These are phyloP conservation scores for Drosophila pegasa DNA, from an alignment of 2,888 invertebrate genomes.

Conservation along the genomic window DNA sequence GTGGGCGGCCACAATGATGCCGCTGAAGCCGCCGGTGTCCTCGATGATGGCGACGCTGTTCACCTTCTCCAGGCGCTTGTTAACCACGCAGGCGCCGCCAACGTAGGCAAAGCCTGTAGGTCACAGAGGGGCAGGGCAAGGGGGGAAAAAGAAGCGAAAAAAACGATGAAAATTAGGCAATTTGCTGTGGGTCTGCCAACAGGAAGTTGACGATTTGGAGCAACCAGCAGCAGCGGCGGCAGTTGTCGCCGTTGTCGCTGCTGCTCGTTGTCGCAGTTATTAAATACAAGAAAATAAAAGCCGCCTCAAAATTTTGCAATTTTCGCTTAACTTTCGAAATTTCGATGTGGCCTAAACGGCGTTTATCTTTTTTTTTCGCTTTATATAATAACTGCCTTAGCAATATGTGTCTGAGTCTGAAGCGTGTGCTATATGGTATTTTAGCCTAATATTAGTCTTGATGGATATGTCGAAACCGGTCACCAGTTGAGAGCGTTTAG, in stretches of 20 bases:
- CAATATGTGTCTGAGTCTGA: conserved; percentile 17
- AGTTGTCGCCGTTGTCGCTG: conserved; percentile 5
- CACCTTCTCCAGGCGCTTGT: conserved; percentile 97
- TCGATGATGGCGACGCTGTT: conserved; percentile 98
- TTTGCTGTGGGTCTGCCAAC: conserved; percentile 53
- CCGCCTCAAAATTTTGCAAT: conserved; percentile 46
- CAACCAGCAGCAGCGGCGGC: conserved; percentile 20
- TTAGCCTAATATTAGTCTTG: conserved; percentile 1
- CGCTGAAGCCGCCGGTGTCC: conserved; percentile 98
- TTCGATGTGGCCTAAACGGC: conserved; percentile 47
- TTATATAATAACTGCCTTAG: conserved; percentile 56
- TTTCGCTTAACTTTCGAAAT: conserved; percentile 60
- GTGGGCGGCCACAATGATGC: conserved; percentile 97
- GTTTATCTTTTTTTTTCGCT: conserved; percentile 46
- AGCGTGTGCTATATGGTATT: conserved; percentile 22
- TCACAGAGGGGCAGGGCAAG: conserved; percentile 25
- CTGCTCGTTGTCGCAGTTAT: conserved; percentile 55
- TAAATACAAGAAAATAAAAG: conserved; percentile 45
- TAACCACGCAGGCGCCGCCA: conserved; percentile 97
- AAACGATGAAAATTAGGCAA: conserved; percentile 62
- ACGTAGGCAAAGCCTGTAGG: conserved; percentile 96
- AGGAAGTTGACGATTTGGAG: conserved; percentile 76
- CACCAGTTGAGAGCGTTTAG: conserved; percentile 17
- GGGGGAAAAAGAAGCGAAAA: conserved; percentile 2
- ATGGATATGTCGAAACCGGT: conserved; percentile 25